A percentile compares a stretch with the other conserved stretches of the same genome.
These are phyloP conservation scores for Bombus pascuorum DNA, from an alignment of 1,140 invertebrate species.

Conservation along the genomic window DNA sequence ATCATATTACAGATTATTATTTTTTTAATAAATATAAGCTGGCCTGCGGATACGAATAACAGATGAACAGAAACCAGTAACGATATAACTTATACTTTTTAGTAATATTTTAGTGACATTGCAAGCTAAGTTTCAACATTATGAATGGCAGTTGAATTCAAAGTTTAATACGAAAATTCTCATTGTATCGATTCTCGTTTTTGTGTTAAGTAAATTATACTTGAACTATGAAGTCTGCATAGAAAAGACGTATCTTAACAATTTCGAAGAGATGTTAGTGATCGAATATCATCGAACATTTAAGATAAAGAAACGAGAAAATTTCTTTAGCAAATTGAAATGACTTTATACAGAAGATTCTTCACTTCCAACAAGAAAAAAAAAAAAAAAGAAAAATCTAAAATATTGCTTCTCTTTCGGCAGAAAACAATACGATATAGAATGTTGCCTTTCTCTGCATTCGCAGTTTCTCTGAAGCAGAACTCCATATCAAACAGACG, in stretches of 20 bases:
- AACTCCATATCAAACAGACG: slow-evolving; percentile 36
- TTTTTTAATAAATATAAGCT: slow-evolving; percentile 49
- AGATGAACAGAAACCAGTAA: background rate
- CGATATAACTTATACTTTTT: background rate
- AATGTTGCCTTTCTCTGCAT: slow-evolving; percentile 38
- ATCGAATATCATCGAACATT: background rate
- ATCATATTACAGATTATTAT: slow-evolving; percentile 49
- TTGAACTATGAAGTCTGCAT: background rate
- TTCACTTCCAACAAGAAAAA: background rate
- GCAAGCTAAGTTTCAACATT: background rate
- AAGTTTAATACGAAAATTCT: background rate
- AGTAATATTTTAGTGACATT: background rate
- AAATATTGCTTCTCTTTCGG: background rate
- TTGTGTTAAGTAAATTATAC: background rate
- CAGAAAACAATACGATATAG: slow-evolving; percentile 21
- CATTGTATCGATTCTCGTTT: background rate
- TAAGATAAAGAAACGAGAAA: background rate
- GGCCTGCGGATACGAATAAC: slow-evolving; percentile 15
- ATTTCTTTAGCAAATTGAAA: background rate
- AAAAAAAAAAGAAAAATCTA: background rate
- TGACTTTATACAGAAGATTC: background rate
- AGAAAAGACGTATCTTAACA: background rate
- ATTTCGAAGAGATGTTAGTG: background rate
- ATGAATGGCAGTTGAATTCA: background rate
- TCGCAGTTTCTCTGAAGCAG: slow-evolving; percentile 14